Evolutionary conservation across 1,140 invertebrate species (phyloP).

Genomic region (Drosophila malerkotliana): DNA sequence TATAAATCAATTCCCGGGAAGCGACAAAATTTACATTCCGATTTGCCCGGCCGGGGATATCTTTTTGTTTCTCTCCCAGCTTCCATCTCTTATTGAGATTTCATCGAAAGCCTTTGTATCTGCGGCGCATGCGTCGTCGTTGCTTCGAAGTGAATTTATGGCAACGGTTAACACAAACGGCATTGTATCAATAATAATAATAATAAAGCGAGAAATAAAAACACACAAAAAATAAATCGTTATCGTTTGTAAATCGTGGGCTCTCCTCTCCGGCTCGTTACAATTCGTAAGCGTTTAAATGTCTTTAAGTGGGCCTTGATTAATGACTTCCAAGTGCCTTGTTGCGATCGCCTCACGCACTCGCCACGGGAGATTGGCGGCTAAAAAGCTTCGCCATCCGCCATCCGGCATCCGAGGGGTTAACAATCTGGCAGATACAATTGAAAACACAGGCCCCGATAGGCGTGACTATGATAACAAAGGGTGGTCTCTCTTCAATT

Average conservation of each 20-base stretch:
- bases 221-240: slow-evolving; percentile 50
- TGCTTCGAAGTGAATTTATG: slow-evolving; percentile 61
- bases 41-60: slow-evolving; percentile 50
- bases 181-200: slow-evolving; percentile 77
- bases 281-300: slow-evolving; percentile 79
- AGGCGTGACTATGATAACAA: slow-evolving; percentile 57
- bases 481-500: slow-evolving; percentile 12
- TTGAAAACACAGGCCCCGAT: slow-evolving; percentile 5
- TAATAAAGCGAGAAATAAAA: slow-evolving; percentile 33
- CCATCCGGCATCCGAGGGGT: slow-evolving; percentile 2
- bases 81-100: slow-evolving; percentile 68
- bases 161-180: slow-evolving; percentile 70
- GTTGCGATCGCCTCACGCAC: slow-evolving; percentile 54
- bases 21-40: slow-evolving; percentile 80
- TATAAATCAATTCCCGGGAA: slow-evolving; percentile 80
- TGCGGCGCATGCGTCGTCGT: slow-evolving; percentile 63
- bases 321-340: slow-evolving; percentile 65
- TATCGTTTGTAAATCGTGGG: slow-evolving; percentile 68
- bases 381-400: slow-evolving; percentile 25
- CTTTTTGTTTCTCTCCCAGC: slow-evolving; percentile 36
- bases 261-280: slow-evolving; percentile 37
- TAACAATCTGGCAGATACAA: slow-evolving; percentile 8
- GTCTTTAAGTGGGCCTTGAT: slow-evolving; percentile 76
- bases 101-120: slow-evolving; percentile 74
- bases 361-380: slow-evolving; percentile 65